Conservation (phyloP, 2,888 invertebrate species). For the Tuberolachnus salignus region DNA sequence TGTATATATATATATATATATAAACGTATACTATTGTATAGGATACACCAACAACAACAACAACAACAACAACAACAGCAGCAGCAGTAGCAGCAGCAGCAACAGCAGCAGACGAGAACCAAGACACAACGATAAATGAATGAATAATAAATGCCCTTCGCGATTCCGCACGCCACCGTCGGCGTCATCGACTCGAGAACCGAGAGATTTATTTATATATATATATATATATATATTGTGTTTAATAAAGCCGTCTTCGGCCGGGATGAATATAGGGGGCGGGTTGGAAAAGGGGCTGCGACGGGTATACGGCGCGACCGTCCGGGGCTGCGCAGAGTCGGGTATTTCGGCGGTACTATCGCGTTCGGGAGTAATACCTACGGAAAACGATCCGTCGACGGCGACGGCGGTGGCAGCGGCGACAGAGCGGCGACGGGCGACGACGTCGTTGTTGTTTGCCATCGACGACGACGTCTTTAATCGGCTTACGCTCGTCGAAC, state of each 20-base stretch:
- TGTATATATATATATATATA: too few species aligned
- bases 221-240: not conserved
- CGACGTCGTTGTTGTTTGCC: constrained; percentile 40
- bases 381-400: constrained; percentile 33
- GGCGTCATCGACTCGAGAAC: constrained; percentile 29
- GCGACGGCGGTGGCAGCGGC: too few species aligned
- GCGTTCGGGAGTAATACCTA: constrained; percentile 13
- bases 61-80: not conserved
- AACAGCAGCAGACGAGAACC: constrained; percentile 35
- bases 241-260: not conserved
- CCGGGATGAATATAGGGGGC: not conserved
- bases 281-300: not conserved
- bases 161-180: constrained; percentile 4
- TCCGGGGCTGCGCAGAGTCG: constrained; percentile 7
- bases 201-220: constrained; percentile 29
- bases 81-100: constrained; percentile 17
- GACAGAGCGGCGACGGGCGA: too few species aligned
- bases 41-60: not conserved
- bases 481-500: constrained; percentile 39
- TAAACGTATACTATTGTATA: too few species aligned
- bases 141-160: constrained; percentile 45
- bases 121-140: constrained; percentile 44
- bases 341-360: constrained; percentile 9
- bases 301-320: constrained; percentile 2
- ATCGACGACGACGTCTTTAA: constrained; percentile 38